Evolutionary conservation across 2,888 invertebrate species (phyloP).

Genomic region (Cylindroiulus punctatus): DNA sequence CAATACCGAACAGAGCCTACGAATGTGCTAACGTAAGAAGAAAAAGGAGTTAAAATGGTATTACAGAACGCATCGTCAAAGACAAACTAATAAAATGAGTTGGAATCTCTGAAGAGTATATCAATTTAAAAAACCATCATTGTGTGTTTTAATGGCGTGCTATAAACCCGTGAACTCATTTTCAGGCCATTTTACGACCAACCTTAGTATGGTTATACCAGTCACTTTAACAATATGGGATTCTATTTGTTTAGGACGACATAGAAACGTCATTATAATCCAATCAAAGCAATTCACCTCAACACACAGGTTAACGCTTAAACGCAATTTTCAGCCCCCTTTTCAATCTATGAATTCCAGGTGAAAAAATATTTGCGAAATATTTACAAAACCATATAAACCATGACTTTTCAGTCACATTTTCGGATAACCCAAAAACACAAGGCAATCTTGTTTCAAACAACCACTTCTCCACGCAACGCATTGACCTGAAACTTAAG

Average conservation of each 20-base stretch:
- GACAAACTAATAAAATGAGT: neutral
- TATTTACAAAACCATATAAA: too few relatives aligned
- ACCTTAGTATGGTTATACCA: neutral
- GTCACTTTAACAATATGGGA: neutral
- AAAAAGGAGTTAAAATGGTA: neutral
- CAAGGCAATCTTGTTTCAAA: too few relatives aligned
- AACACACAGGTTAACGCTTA: neutral
- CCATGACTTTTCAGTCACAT: too few relatives aligned
- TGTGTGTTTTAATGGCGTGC: constrained; percentile 5
- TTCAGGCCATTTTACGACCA: neutral
- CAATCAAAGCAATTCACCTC: neutral
- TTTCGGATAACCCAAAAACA: too few relatives aligned
- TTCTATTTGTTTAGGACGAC: neutral
- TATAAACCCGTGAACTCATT: constrained; percentile 21
- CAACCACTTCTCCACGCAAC: too few relatives aligned
- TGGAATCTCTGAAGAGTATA: neutral
- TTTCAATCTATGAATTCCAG: constrained; percentile 17
- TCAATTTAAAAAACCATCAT: neutral
- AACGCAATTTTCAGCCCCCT: neutral
- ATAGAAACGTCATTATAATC: constrained; percentile 1
- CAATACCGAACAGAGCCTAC: too few relatives aligned
- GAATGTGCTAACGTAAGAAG: neutral
- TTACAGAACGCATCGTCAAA: neutral
- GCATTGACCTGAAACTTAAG: too few relatives aligned
- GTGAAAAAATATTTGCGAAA: neutral